Evolutionary conservation across 2,797 vertebrate genomes (phyloP).

Genomic region (Triplophysa bombifrons): DNA sequence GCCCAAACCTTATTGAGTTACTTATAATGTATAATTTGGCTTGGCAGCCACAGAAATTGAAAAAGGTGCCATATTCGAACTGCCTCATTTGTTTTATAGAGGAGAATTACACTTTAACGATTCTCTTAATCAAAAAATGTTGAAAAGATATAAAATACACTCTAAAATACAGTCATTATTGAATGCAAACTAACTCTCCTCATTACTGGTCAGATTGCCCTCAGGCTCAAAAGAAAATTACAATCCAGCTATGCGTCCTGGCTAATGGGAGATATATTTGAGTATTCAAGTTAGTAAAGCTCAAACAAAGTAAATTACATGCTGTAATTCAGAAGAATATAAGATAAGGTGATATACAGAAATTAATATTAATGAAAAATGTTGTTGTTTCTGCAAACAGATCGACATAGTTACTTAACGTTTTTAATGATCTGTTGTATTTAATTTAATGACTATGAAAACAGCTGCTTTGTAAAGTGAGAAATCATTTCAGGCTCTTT

Average conservation of each 20-base stretch:
- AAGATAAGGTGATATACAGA: conserved; percentile 15
- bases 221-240: conserved; percentile 26
- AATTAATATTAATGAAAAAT: neutral
- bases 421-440: neutral
- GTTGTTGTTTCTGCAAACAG: neutral
- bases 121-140: neutral
- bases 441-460: conserved; percentile 9
- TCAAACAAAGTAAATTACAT: neutral
- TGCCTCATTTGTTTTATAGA: neutral
- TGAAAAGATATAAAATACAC: neutral
- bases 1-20: no score
- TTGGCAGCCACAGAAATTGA: neutral
- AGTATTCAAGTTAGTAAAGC: neutral
- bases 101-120: neutral
- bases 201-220: conserved; percentile 17
- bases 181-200: neutral
- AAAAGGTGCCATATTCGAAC: neutral
- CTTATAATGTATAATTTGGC: no score
- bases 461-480: conserved; percentile 26
- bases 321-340: neutral
- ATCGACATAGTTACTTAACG: neutral
- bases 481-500: conserved; percentile 2
- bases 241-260: neutral
- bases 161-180: neutral
- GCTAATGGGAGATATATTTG: neutral